phyloP scores from a whole-genome alignment of 2,113 vertebrate genomes.

The Hepsetus odoe region DNA sequence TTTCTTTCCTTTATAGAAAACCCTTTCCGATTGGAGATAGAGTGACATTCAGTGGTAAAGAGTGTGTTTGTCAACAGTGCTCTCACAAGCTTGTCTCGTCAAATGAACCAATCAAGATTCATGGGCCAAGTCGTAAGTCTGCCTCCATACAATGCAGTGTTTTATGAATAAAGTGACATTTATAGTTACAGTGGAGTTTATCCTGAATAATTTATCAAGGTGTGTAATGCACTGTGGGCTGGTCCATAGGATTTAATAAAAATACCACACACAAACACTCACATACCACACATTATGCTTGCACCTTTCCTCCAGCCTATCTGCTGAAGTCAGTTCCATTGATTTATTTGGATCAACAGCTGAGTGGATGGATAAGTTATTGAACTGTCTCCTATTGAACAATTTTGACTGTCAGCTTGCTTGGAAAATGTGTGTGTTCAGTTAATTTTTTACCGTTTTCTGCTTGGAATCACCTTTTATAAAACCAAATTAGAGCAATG shows the following conservation, averaged over 20 bases:
- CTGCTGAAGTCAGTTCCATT: too few species aligned
- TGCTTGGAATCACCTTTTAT: too few species aligned
- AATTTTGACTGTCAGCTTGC: too few species aligned
- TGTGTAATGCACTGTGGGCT: not conserved
- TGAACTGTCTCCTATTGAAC: too few species aligned
- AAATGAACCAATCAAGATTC: conserved; percentile 96
- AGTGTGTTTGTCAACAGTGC: conserved; percentile 96
- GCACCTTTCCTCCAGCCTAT: too few species aligned
- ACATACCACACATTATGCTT: not conserved
- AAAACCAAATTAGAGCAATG: too few species aligned
- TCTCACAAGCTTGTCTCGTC: conserved; percentile 85
- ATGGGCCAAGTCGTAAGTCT: conserved; percentile 91
- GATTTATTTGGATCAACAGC: too few species aligned
- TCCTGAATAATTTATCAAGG: conserved; percentile 3
- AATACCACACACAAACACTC: not conserved
- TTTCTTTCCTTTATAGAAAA: conserved; percentile 78
- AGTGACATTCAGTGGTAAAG: conserved; percentile 97
- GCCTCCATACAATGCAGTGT: conserved; percentile 1
- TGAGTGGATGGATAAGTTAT: too few species aligned
- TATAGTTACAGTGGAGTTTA: conserved; percentile 7
- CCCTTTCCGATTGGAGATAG: conserved; percentile 97
- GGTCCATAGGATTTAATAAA: not conserved
- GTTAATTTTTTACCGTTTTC: too few species aligned
- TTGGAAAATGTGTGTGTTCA: too few species aligned
- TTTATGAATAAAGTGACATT: conserved; percentile 21